Conservation (phyloP, 53 echinoderm and acorn worm species). For the Paelopatides confundens region DNA sequence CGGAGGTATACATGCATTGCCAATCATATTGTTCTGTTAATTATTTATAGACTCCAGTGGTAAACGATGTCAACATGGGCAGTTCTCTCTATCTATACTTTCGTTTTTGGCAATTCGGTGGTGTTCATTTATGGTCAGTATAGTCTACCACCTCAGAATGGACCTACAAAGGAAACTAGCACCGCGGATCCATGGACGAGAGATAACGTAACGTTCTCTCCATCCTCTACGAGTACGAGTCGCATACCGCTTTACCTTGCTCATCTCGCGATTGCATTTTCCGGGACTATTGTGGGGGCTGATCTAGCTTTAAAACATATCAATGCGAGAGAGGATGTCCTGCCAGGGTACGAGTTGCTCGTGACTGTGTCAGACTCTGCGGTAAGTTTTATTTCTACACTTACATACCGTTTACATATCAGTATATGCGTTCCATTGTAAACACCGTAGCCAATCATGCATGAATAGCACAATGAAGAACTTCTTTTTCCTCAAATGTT, state of each 20-base stretch:
- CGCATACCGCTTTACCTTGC: conserved; percentile 57
- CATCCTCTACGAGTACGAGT: neutral
- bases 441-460: too few species aligned
- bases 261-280: conserved; percentile 56
- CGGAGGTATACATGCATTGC: too few species aligned
- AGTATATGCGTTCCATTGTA: too few species aligned
- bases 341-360: conserved; percentile 61
- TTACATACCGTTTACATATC: too few species aligned
- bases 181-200: neutral
- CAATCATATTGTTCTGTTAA: too few species aligned
- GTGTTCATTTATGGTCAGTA: neutral
- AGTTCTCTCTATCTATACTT: neutral
- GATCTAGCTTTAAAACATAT: conserved; percentile 69
- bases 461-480: too few species aligned
- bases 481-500: too few species aligned
- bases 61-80: neutral
- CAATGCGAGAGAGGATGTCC: conserved; percentile 52
- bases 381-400: conserved; percentile 7
- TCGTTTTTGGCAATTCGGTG: neutral
- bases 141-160: neutral
- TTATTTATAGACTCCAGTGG: neutral
- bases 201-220: neutral
- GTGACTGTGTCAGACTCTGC: conserved; percentile 55
- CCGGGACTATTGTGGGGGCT: conserved; percentile 34
- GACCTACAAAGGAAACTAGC: neutral